A percentile compares a stretch with the other conserved stretches of the same genome.
Conservation (phyloP, 2,888 invertebrate species). For the Maniola hyperantus region DNA sequence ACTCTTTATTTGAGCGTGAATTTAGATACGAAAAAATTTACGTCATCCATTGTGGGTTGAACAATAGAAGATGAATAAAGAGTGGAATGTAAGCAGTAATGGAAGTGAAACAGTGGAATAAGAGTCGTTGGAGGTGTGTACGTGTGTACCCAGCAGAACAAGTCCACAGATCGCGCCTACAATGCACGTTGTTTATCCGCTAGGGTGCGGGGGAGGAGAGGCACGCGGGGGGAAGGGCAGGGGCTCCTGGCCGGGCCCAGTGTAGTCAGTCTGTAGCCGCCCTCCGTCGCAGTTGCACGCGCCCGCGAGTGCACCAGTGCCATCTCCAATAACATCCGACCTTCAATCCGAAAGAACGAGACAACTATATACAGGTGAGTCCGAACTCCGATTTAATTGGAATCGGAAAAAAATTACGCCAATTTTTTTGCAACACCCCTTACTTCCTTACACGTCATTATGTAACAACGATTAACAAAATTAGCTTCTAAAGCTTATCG, state of each 20-base stretch:
- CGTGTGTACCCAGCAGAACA: conserved; percentile 60
- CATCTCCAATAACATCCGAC: conserved; percentile 66
- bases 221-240: conserved; percentile 42
- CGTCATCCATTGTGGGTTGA: conserved; percentile 45
- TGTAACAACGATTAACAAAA: conserved; percentile 31
- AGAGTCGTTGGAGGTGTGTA: conserved; percentile 51
- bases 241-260: conserved; percentile 76
- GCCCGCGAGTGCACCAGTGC: conserved; percentile 66
- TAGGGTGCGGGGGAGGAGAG: conserved; percentile 59
- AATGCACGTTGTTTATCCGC: conserved; percentile 82
- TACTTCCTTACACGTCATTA: conserved; percentile 23
- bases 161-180: conserved; percentile 76
- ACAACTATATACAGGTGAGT: conserved; percentile 76
- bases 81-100: conserved; percentile 30
- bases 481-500: conserved; percentile 19
- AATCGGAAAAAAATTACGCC: conserved; percentile 29
- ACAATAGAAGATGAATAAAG: background rate
- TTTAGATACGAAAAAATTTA: conserved; percentile 39
- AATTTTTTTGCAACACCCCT: conserved; percentile 24
- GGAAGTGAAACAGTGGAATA: conserved; percentile 37
- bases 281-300: conserved; percentile 62
- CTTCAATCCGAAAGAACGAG: conserved; percentile 78
- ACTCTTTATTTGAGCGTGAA: conserved; percentile 46
- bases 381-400: conserved; percentile 44
- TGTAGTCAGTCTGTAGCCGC: conserved; percentile 64